Evolutionary conservation across 30 jellyfish, hydroid and myxozoan species (phyloP).

Genomic region (Turritopsis dohrnii): DNA sequence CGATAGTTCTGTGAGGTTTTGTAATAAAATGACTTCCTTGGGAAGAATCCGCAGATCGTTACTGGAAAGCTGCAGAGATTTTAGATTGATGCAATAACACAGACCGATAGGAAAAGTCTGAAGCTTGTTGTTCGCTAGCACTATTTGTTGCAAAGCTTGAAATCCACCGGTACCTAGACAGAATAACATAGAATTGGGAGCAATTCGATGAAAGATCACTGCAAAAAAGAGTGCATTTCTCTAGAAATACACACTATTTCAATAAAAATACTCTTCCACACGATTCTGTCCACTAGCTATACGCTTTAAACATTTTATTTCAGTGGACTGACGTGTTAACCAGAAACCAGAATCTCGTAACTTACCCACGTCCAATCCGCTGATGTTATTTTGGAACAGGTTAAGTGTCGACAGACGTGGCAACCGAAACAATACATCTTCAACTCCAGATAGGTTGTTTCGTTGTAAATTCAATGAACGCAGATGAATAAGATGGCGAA

Average conservation of each 20-base stretch:
- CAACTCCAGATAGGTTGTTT: background rate
- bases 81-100: background rate
- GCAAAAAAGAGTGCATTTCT: no score
- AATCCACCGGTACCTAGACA: background rate
- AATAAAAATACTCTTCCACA: no score
- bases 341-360: background rate
- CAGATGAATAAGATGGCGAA: background rate
- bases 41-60: background rate
- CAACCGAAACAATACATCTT: background rate
- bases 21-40: background rate
- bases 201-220: no score
- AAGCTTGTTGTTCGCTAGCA: conserved; percentile 7
- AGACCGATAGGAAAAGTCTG: background rate
- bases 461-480: background rate
- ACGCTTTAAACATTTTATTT: no score
- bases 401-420: background rate
- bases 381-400: background rate
- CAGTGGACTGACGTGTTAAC: no score
- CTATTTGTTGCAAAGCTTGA: background rate
- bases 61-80: background rate
- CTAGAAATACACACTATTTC: no score
- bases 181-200: background rate
- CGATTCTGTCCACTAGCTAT: no score
- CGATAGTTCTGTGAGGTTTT: background rate
- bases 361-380: background rate